These are phyloP conservation scores for Gastrophryne carolinensis DNA, from an alignment of 2,797 vertebrate genomes.

Conservation along the genomic window DNA sequence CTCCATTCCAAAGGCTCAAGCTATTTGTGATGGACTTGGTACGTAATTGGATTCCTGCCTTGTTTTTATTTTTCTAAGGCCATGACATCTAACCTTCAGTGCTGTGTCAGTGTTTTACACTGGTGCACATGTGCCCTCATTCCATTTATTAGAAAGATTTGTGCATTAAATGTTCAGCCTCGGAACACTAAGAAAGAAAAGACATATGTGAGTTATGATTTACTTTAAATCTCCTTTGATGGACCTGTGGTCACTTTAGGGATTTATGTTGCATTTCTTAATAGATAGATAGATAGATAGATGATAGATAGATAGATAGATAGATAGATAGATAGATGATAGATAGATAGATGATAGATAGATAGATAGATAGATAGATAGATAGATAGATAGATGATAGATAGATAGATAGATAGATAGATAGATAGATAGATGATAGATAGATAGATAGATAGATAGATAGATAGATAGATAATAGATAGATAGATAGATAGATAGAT, in stretches of 20 bases:
- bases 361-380: not conserved
- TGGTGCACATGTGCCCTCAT: not conserved
- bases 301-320: no score
- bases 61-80: slow-evolving; percentile 53
- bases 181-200: not conserved
- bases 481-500: no score
- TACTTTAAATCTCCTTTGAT: not conserved
- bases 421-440: no score
- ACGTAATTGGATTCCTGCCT: slow-evolving; percentile 54
- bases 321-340: no score
- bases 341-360: not conserved
- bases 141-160: not conserved
- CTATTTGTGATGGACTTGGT: slow-evolving; percentile 60
- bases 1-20: slow-evolving; percentile 57
- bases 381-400: not conserved
- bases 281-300: not conserved
- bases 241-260: not conserved
- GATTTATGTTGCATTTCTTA: not conserved
- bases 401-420: no score
- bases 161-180: not conserved
- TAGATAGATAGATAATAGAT: no score
- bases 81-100: slow-evolving; percentile 18
- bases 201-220: not conserved
- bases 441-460: no score
- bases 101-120: slow-evolving; percentile 1